Percentiles rank a stretch among this genome's conserved stretches.
phyloP scores from a whole-genome alignment of 1,140 invertebrate species.

The Hormaphis cornu region DNA sequence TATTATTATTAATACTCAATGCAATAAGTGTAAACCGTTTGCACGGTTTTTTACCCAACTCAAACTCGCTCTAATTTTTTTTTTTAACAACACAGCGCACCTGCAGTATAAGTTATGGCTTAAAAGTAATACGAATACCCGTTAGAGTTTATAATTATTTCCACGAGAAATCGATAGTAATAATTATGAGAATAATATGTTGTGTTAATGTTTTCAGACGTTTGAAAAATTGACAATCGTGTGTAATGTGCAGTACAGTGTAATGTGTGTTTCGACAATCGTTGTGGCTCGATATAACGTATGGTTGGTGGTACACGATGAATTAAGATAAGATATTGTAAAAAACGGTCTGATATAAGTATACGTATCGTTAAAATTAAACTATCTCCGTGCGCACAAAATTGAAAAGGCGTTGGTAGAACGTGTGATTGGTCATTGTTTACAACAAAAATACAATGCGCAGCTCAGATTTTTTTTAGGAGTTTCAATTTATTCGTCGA shows the following conservation, averaged over 20 bases:
- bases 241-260: no score
- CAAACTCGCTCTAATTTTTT: slow-evolving; percentile 19
- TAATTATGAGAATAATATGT: no score
- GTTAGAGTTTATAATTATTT: neutral
- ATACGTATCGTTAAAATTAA: neutral
- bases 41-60: slow-evolving; percentile 2
- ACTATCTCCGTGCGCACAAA: neutral
- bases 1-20: slow-evolving; percentile 16
- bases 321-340: no score
- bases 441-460: neutral
- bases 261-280: no score
- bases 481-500: neutral
- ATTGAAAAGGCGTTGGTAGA: neutral
- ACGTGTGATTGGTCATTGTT: neutral
- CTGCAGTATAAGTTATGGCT: neutral
- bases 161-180: neutral
- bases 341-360: no score
- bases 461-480: neutral
- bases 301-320: no score
- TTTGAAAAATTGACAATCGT: no score
- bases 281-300: no score
- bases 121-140: neutral
- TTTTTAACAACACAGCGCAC: slow-evolving; percentile 1
- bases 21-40: no score
- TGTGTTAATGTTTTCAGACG: no score